Percentiles rank a stretch among this genome's conserved stretches.
Conservation (phyloP, 2,113 vertebrate genomes). For the Psittacara wagleri region DNA sequence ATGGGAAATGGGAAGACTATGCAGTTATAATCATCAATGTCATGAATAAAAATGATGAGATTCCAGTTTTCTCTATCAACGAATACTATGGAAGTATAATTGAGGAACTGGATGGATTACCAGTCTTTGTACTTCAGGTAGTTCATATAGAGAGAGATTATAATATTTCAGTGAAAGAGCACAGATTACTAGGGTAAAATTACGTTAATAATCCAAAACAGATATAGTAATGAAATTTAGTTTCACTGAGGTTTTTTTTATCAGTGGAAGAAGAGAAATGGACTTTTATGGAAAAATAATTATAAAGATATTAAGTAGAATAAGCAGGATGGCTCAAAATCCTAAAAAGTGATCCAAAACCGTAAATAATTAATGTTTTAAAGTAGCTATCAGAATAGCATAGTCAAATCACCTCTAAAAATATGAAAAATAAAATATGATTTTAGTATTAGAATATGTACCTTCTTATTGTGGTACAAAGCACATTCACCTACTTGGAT, state of each 20-base stretch:
- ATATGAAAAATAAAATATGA: background rate
- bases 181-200: background rate
- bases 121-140: conserved; percentile 89
- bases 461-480: background rate
- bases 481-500: background rate
- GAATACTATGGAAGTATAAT: conserved; percentile 89
- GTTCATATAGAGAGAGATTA: background rate
- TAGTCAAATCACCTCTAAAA: background rate
- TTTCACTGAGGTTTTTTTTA: background rate
- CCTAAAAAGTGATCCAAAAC: background rate
- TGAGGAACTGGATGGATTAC: conserved; percentile 84
- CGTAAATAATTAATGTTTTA: background rate
- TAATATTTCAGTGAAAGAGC: background rate
- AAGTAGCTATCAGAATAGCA: background rate
- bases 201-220: background rate
- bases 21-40: conserved; percentile 79
- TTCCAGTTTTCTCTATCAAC: conserved; percentile 83
- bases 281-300: background rate
- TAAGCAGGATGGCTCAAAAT: background rate
- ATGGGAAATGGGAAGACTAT: conserved; percentile 91
- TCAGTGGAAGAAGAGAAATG: background rate
- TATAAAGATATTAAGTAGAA: background rate
- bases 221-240: background rate
- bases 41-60: conserved; percentile 89
- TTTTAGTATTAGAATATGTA: background rate